phyloP scores from a whole-genome alignment of 1,140 invertebrate genomes.

The Cheumatopsyche charites region DNA sequence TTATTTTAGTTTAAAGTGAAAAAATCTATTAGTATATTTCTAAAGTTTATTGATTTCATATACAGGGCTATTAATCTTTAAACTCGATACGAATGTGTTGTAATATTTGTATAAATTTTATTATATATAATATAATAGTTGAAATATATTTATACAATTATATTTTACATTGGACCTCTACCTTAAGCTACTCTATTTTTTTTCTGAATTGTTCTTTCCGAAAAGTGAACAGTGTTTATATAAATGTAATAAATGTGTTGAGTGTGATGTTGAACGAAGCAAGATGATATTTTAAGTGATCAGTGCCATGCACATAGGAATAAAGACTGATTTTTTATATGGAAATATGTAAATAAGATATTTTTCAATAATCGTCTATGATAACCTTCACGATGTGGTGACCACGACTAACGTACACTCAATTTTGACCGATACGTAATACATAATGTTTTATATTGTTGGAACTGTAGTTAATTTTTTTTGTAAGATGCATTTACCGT shows the following conservation, averaged over 20 bases:
- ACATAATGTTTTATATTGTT: too few relatives aligned
- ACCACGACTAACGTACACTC: too few relatives aligned
- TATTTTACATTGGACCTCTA: conserved; percentile 4
- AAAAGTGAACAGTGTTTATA: conserved; percentile 27
- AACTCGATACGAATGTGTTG: conserved; percentile 10
- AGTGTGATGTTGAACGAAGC: conserved; percentile 7
- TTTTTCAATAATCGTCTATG: conserved; percentile 10
- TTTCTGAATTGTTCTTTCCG: background rate
- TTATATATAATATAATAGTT: conserved; percentile 1
- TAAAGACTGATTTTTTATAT: conserved; percentile 38
- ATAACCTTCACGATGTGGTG: too few relatives aligned
- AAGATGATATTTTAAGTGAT: conserved; percentile 4
- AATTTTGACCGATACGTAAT: too few relatives aligned
- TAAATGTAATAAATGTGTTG: conserved; percentile 27
- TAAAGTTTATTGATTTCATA: too few relatives aligned
- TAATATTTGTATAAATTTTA: conserved; percentile 18
- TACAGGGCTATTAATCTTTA: too few relatives aligned
- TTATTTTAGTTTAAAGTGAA: background rate
- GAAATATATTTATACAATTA: conserved; percentile 15
- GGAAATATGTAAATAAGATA: conserved; percentile 25
- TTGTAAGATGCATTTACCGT: too few relatives aligned
- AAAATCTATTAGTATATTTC: too few relatives aligned
- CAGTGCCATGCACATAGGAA: conserved; percentile 37
- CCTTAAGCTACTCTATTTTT: background rate
- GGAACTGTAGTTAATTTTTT: too few relatives aligned